Percentiles rank a stretch among this genome's conserved stretches.
Evolutionary conservation across 1,140 invertebrate genomes (phyloP).

Genomic region (Drosophila rhopaloa): DNA sequence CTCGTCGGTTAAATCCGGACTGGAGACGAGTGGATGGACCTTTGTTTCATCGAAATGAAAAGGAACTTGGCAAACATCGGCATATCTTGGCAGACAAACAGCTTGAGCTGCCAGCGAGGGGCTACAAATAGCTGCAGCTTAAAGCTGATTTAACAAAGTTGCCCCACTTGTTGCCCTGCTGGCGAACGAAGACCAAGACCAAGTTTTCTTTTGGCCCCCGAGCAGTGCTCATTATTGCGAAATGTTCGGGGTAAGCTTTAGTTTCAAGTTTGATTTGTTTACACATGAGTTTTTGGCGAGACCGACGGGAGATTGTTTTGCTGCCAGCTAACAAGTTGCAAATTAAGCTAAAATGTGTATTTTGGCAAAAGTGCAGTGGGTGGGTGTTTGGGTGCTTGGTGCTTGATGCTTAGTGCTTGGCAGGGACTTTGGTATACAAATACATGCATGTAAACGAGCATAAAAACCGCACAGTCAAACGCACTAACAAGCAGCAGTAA

Average conservation of each 20-base stretch:
- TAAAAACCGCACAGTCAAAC: slow-evolving; percentile 77
- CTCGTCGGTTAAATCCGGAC: slow-evolving; percentile 23
- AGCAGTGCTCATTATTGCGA: slow-evolving; percentile 72
- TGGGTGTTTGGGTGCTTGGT: background rate
- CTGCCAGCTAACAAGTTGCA: slow-evolving; percentile 80
- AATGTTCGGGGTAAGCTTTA: slow-evolving; percentile 66
- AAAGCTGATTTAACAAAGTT: slow-evolving; percentile 49
- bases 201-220: slow-evolving; percentile 50
- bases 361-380: slow-evolving; percentile 66
- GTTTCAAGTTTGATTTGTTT: slow-evolving; percentile 80
- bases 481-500: slow-evolving; percentile 78
- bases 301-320: slow-evolving; percentile 53
- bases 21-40: slow-evolving; percentile 16
- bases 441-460: slow-evolving; percentile 66
- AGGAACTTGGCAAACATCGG: slow-evolving; percentile 31
- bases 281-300: slow-evolving; percentile 67
- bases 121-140: slow-evolving; percentile 41
- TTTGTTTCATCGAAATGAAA: slow-evolving; percentile 42
- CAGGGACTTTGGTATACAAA: slow-evolving; percentile 33
- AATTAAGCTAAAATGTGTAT: slow-evolving; percentile 80
- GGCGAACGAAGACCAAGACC: slow-evolving; percentile 8
- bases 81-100: slow-evolving; percentile 11
- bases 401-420: slow-evolving; percentile 1
- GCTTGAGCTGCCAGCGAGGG: background rate
- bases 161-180: slow-evolving; percentile 65